These are phyloP conservation scores for Hypanus sabinus DNA, from an alignment of 2,113 vertebrate genomes.

Conservation along the genomic window DNA sequence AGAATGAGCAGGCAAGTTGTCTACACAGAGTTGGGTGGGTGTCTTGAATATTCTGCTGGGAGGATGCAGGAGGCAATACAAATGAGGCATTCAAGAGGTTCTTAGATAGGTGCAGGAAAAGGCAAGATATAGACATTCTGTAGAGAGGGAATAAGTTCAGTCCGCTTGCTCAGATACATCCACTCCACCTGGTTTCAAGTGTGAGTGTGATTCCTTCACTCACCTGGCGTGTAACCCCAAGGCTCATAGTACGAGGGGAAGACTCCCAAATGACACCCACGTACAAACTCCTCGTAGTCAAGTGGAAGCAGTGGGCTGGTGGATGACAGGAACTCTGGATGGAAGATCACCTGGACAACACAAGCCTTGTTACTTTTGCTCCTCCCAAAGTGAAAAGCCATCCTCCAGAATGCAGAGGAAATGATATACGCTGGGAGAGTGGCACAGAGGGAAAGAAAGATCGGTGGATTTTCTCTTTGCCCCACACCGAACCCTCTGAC, in stretches of 20 bases:
- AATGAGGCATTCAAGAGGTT: too few species aligned
- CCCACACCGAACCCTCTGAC: neutral
- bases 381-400: neutral
- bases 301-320: conserved; percentile 82
- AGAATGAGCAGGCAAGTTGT: too few species aligned
- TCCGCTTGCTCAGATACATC: neutral
- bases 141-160: too few species aligned
- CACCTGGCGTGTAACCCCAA: conserved; percentile 89
- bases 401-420: neutral
- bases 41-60: too few species aligned
- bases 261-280: conserved; percentile 83
- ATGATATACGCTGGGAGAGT: neutral
- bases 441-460: too few species aligned
- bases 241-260: conserved; percentile 91
- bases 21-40: too few species aligned
- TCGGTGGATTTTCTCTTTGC: too few species aligned
- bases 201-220: conserved; percentile 12
- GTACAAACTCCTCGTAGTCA: conserved; percentile 88
- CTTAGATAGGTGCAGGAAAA: too few species aligned
- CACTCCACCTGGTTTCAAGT: neutral
- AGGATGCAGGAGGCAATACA: too few species aligned
- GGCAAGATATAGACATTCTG: too few species aligned
- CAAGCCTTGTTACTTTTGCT: neutral
- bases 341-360: conserved; percentile 73
- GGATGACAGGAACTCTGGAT: conserved; percentile 85